Conservation (phyloP, 1,140 invertebrate species). For the Heterodera carotae region DNA sequence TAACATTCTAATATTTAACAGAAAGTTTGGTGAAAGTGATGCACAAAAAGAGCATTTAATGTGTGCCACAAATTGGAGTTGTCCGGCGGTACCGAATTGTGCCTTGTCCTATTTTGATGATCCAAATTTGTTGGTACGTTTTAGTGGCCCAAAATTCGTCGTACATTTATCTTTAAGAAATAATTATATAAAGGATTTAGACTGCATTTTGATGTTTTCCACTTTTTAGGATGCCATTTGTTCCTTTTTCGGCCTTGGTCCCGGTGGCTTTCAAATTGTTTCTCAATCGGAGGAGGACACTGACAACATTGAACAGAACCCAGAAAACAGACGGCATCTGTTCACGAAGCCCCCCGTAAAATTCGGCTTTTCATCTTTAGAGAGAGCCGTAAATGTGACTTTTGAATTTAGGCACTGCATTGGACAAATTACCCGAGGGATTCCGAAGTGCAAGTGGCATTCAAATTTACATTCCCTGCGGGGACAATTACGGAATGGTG, state of each 20-base stretch:
- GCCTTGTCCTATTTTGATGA: constrained; percentile 47
- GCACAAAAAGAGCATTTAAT: constrained; percentile 44
- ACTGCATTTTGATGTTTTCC: background rate
- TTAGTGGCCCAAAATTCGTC: background rate
- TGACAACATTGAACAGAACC: background rate
- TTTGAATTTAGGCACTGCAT: constrained; percentile 44
- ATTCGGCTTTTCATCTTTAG: background rate
- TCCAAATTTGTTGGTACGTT: constrained; percentile 40
- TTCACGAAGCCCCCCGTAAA: constrained; percentile 50
- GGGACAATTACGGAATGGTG: constrained; percentile 38
- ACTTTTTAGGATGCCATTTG: background rate
- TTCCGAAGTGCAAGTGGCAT: constrained; percentile 49
- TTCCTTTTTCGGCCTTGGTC: constrained; percentile 13
- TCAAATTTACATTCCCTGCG: constrained; percentile 51
- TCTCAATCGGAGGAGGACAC: constrained; percentile 27
- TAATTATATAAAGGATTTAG: no score
- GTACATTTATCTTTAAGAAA: no score
- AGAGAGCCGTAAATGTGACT: background rate
- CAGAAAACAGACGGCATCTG: constrained; percentile 8
- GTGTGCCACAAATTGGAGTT: constrained; percentile 35
- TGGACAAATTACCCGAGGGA: constrained; percentile 54
- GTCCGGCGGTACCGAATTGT: constrained; percentile 33
- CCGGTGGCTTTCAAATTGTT: constrained; percentile 35
- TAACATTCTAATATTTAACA: constrained; percentile 17
- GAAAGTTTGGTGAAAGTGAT: constrained; percentile 43